Evolutionary conservation across 1,140 invertebrate genomes (phyloP), one percentile per base, ranked within the genome.

Genomic region (Pseudomyrmex concolor): DNA sequence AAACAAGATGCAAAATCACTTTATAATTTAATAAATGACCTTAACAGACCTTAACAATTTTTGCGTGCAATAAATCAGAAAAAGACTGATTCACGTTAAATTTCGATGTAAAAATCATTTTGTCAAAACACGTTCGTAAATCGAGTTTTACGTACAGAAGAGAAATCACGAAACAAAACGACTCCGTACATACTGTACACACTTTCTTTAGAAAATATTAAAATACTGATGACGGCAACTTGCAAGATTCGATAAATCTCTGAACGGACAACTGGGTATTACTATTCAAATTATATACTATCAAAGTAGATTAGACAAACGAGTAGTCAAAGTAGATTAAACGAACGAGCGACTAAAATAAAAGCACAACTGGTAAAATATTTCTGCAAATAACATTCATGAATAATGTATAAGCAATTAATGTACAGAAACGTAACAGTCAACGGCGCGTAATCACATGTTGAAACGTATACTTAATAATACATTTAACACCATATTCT

Each of bases 401-500:
- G 71, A 87, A 87, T 85, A 71, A 87, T 87, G 77, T 59, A 78
- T 59, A 25, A 74, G 48, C 50, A 59, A n/a, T 48, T 22, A 77
- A 63, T 57, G 22, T 60, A 34, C 4, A 34, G 34, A 34, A 34
- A 34, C 34, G 34, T 34, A 34, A 34, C 34, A 34, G 34, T 34
- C 34, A 34, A 34, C 34, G 34, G 34, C 34, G 34, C 5, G 10
- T 76, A 76, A 76, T 54, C 63, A 76, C 15, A 76, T 1, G 22
- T 64, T 64, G 7, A 50, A 43, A 64, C 22, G 15, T 72, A 17
- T 48, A 74, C 15, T 34, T 34, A 34, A 12, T 62, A 60, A 22
- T 15, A 48, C 3, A 34, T 59, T 72, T 19, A 60, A 9, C 43
- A 7, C 8, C 8, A n/a, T 25, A 7, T 7, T 34, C 34, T 12